These are phyloP conservation scores for Priocnemis perturbator DNA, from an alignment of 2,888 invertebrate genomes.

Conservation along the genomic window DNA sequence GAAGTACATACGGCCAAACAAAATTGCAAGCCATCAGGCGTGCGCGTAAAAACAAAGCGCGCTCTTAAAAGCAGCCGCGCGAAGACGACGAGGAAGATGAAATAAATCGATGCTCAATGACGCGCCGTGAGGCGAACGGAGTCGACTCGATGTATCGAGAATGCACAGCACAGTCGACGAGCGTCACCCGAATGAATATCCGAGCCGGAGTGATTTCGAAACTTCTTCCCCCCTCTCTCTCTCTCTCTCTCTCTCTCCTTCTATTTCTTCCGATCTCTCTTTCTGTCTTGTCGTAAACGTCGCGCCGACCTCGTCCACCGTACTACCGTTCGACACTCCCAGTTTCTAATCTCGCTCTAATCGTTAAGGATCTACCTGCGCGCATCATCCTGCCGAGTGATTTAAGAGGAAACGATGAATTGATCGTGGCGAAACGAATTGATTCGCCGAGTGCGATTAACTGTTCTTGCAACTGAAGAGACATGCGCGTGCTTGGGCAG, in stretches of 20 bases:
- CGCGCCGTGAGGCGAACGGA: too few relatives aligned
- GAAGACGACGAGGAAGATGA: too few relatives aligned
- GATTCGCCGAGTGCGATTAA: slow-evolving; percentile 39
- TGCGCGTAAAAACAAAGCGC: too few relatives aligned
- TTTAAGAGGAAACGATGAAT: slow-evolving; percentile 45
- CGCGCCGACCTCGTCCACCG: slow-evolving; percentile 13
- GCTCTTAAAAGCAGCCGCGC: too few relatives aligned
- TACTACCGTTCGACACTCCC: slow-evolving; percentile 56
- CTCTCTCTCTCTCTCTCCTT: too few relatives aligned
- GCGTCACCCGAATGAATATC: too few relatives aligned
- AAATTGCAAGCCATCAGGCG: too few relatives aligned
- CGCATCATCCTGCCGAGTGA: slow-evolving; percentile 34
- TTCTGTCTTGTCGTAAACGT: slow-evolving; percentile 23
- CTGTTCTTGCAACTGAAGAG: slow-evolving; percentile 17
- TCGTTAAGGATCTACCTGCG: slow-evolving; percentile 41
- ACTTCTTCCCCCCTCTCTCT: neutral
- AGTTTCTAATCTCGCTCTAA: slow-evolving; percentile 56
- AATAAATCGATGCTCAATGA: too few relatives aligned
- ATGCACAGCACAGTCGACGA: too few relatives aligned
- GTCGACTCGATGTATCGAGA: too few relatives aligned
- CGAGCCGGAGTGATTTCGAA: slow-evolving; percentile 35
- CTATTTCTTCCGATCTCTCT: too few relatives aligned
- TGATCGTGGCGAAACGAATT: slow-evolving; percentile 45
- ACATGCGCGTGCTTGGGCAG: neutral
- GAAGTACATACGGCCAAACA: too few relatives aligned